These are phyloP conservation scores for Burhinus bistriatus DNA, from an alignment of 2,113 vertebrate species.

Conservation along the genomic window DNA sequence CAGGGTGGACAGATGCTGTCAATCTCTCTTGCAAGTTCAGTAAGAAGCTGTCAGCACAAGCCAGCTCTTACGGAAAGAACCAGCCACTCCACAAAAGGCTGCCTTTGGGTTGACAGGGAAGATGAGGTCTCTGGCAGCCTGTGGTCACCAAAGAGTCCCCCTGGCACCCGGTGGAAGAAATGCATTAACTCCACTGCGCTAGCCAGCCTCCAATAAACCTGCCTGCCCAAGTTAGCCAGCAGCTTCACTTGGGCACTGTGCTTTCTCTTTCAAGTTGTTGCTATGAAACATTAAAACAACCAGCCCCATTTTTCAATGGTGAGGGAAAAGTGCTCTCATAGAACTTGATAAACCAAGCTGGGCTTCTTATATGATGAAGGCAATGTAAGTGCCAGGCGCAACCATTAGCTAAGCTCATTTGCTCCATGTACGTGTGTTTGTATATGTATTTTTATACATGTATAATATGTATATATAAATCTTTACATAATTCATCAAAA, in stretches of 20 bases:
- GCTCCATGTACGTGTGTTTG: neutral
- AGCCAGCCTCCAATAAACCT: neutral
- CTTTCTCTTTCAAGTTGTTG: neutral
- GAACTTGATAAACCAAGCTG: neutral
- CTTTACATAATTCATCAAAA: conserved; percentile 4
- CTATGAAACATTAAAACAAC: neutral
- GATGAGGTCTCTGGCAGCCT: neutral
- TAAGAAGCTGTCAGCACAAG: neutral
- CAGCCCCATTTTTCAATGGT: neutral
- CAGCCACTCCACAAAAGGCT: neutral
- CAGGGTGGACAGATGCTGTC: neutral
- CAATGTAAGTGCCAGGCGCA: neutral
- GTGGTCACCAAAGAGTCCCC: neutral
- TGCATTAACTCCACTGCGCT: neutral
- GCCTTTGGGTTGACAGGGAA: neutral
- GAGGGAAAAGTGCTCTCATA: neutral
- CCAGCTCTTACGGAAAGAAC: neutral
- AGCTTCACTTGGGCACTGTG: neutral
- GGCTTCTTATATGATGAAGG: neutral
- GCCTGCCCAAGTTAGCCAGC: neutral
- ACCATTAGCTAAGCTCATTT: neutral
- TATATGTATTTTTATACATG: neutral
- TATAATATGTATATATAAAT: neutral
- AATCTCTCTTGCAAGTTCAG: neutral
- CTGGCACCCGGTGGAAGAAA: neutral